Evolutionary conservation across 1,140 invertebrate species (phyloP).

Genomic region (Papilio helenus): DNA sequence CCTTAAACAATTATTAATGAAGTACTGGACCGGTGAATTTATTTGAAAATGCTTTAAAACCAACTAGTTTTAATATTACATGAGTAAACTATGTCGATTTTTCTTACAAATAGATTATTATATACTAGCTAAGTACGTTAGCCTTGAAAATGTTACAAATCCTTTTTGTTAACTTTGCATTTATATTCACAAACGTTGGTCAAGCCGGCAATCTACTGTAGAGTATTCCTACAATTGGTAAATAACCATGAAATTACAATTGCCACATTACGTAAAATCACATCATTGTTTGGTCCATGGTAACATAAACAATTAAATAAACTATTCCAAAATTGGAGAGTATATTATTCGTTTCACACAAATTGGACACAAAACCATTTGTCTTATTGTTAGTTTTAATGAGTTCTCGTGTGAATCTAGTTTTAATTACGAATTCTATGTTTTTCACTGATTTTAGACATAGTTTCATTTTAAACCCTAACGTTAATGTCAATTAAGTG

Average conservation of each 20-base stretch:
- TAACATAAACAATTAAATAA: background rate
- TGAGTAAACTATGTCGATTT: no score
- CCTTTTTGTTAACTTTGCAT: background rate
- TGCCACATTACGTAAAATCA: background rate
- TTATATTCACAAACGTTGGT: background rate
- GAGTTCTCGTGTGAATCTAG: background rate
- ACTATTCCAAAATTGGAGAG: background rate
- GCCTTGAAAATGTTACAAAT: background rate
- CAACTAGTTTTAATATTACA: background rate
- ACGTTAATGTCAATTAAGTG: background rate
- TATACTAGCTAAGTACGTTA: background rate
- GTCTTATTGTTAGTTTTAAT: background rate
- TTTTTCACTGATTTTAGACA: background rate
- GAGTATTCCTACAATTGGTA: background rate
- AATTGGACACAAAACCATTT: background rate
- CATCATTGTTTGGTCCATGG: background rate
- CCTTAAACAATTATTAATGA: background rate
- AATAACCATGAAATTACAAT: conserved; percentile 17
- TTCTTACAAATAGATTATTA: no score
- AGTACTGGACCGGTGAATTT: background rate
- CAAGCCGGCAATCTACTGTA: background rate
- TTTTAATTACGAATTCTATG: background rate
- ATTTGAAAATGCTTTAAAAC: background rate
- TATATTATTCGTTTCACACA: background rate
- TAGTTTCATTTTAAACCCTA: no score